These are phyloP conservation scores for Tenebrio molitor DNA, from an alignment of 1,140 invertebrate genomes.

Conservation along the genomic window DNA sequence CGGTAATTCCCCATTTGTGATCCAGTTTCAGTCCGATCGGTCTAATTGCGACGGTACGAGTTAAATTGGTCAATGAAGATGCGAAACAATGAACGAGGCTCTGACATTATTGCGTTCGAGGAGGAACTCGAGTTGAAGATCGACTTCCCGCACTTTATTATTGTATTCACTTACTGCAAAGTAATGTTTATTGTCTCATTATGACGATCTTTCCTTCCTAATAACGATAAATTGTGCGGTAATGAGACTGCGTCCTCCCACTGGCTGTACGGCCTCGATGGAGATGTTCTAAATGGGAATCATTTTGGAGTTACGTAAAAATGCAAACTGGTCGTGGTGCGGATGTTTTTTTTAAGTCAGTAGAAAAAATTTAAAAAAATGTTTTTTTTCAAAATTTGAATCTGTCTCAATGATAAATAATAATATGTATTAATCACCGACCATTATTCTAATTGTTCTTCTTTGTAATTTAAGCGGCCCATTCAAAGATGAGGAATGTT, in stretches of 20 bases:
- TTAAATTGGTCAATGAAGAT: slow-evolving; percentile 23
- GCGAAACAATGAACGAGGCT: slow-evolving; percentile 13
- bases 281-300: neutral
- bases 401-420: too few species aligned
- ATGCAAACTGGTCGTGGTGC: too few species aligned
- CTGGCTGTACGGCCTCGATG: neutral
- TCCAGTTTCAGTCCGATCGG: neutral
- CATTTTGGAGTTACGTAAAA: too few species aligned
- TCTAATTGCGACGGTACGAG: slow-evolving; percentile 26
- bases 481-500: too few species aligned
- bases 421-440: too few species aligned
- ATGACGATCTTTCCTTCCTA: slow-evolving; percentile 25
- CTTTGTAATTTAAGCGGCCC: too few species aligned
- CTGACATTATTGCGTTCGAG: neutral
- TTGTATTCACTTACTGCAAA: slow-evolving; percentile 31
- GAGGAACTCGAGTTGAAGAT: slow-evolving; percentile 12
- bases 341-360: too few species aligned
- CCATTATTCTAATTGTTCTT: too few species aligned
- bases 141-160: slow-evolving; percentile 31
- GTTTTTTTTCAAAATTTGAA: too few species aligned
- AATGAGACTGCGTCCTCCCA: slow-evolving; percentile 2
- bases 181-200: slow-evolving; percentile 36
- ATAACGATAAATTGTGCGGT: slow-evolving; percentile 20
- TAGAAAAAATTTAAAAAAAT: too few species aligned
- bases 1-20: too few species aligned